Evolutionary conservation across 2,888 invertebrate species (phyloP).

Genomic region (Tetheella fluctuosa): DNA sequence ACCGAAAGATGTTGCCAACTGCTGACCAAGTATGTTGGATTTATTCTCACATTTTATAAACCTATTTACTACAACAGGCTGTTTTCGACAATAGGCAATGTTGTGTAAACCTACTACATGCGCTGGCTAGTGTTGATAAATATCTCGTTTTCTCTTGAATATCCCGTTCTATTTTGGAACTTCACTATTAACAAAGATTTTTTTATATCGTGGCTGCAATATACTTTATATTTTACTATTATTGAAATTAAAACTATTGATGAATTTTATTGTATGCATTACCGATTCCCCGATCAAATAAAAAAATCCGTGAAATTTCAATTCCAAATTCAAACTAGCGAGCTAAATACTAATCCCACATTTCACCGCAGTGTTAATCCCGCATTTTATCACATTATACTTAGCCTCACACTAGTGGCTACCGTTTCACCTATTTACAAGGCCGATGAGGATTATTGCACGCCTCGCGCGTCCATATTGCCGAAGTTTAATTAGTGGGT

Average conservation of each 20-base stretch:
- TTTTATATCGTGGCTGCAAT: no score
- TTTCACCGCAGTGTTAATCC: background rate
- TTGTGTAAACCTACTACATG: background rate
- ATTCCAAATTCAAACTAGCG: background rate
- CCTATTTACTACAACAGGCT: no score
- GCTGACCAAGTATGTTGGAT: background rate
- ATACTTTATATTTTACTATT: no score
- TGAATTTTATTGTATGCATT: background rate
- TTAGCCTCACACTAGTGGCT: background rate
- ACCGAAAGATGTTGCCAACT: no score
- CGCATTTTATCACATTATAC: background rate
- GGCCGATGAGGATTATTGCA: conserved; percentile 5
- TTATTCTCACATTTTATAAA: background rate
- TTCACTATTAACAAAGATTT: no score
- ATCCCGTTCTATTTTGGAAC: background rate
- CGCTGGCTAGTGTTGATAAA: no score
- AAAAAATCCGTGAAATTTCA: background rate
- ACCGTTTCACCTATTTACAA: conserved; percentile 8
- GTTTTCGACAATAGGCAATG: background rate
- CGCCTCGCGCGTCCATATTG: conserved; percentile 6
- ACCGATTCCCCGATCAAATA: background rate
- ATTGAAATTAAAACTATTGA: background rate
- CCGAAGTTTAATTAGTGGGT: conserved; percentile 9
- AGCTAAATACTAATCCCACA: background rate
- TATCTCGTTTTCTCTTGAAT: background rate